Conservation (phyloP, 2,797 vertebrate species). For the Peromyscus aztecus region DNA sequence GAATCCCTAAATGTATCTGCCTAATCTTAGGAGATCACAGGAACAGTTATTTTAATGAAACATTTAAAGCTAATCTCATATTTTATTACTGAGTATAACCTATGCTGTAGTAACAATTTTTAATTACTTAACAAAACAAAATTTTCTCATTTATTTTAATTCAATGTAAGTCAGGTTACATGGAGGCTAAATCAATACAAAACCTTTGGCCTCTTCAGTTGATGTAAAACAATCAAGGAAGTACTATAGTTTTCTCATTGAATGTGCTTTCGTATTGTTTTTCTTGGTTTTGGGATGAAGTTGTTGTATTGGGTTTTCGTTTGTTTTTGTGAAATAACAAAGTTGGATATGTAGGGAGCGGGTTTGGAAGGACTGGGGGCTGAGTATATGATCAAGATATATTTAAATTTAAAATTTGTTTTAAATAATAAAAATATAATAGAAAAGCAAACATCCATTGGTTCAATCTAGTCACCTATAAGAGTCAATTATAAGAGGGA, state of each 20-base stretch:
- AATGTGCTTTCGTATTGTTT: background rate
- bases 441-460: background rate
- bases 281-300: background rate
- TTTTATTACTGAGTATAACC: background rate
- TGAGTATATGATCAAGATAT: background rate
- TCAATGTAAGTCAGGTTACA: background rate
- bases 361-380: background rate
- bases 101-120: background rate
- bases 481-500: background rate
- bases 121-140: constrained; percentile 15
- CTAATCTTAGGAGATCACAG: background rate
- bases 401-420: background rate
- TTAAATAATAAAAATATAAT: background rate
- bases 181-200: background rate
- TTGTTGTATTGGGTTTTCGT: background rate
- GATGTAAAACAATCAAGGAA: background rate
- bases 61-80: background rate
- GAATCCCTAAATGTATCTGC: background rate
- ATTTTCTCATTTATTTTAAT: background rate
- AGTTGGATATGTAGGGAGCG: background rate
- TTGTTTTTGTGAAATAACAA: background rate
- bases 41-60: constrained; percentile 10
- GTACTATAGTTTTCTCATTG: background rate
- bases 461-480: background rate
- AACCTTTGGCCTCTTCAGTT: background rate